Base-by-base conservation (phyloP, 2,888 invertebrate species). In the Drosophila kanekoi region DNA sequence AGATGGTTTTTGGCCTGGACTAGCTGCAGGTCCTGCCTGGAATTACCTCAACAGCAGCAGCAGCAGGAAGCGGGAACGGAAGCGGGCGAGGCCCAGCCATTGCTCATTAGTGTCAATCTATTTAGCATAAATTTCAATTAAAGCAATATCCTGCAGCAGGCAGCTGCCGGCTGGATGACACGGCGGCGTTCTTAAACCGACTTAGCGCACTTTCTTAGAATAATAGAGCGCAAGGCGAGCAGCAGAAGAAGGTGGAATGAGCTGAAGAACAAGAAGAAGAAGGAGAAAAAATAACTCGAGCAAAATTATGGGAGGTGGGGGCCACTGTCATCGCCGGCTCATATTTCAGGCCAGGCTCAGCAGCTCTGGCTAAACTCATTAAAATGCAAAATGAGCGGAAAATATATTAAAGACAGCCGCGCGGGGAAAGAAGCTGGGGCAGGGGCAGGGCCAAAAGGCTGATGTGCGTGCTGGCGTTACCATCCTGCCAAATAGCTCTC, bases 121-220 rank as follows among this genome's bases (percentile, higher is more conserved):
- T 89, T 87, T 85, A 89, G 87, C 87, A 87, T 87, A 87, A 87
- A 89, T 87, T 87, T 89, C 86, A 87, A 87, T 87, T 87, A 89
- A 87, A 87, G 85, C 77, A 76, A 89, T 85, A 85, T 87, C 83
- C 87, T 77, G 83, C 80, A 87, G 84, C 79, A 70, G 85, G 68
- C 78, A 72, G 45, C 58, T 52, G 57, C 16, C 37, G 14, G 32
- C 62, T 11, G 20, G 35, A 64, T 49, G 72, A 48, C 32, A 69
- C 51, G 66, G 37, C 38, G 38, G 18, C 47, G 51, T 68, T 67
- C 68, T 43, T 61, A 66, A 57, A 62, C 54, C 76, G 67, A 67
- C 79, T 75, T 83, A 68, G 75, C 65, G 70, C 76, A 83, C 75
- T 80, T 78, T 78, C 80, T 73, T 72, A 77, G 82, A 73, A 79